Base-by-base conservation (phyloP, 2,888 invertebrate genomes). In the Omphaloscelis lunosa region DNA sequence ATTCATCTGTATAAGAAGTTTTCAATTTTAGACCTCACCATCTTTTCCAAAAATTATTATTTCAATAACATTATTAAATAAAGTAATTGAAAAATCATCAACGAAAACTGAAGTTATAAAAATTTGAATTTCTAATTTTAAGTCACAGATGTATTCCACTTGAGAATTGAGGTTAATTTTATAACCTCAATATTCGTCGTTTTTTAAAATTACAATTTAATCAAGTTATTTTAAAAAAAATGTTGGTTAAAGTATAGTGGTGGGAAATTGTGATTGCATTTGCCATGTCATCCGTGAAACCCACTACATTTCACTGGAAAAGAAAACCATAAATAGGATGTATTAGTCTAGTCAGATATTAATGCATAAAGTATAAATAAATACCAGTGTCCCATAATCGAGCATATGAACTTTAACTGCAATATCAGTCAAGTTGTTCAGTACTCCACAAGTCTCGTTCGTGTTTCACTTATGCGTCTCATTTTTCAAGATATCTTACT, bases 401-500 rank as follows among this genome's bases (percentile, higher is more conserved):
- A n/a, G 0, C 29, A 41, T 29, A 41, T 51, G 59, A 66, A 66
- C 45, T 48, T 66, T 27, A 58, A 48, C 48, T 41, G 62, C 67
- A 82, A 68, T 77, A 53, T 58, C 63, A 59, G 68, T 61, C 53
- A 65, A 69, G 72, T 69, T 53, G 53, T 72, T n/a, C 39, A 39
- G 58, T 65, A 56, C 59, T 82, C 41, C 27, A 56, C 68, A 79
- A 79, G 72, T 45, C 58, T 61, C 27, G 51, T 74, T 51, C 78
- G 20, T 68, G 68, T 78, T 83, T 72, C 72, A 81, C 51, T 51
- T 70, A 53, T 12, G 70, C 63, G 65, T 72, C 53, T 84, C 84
- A 81, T 69, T 84, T 84, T 82, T 84, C 61, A 84, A 79, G 61
- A 66, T 62, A 63, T 66, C 34, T 53, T 56, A 72, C 29, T 66